Base-by-base conservation (phyloP, 2,888 invertebrate genomes). In the Halocaridina rubra region DNA sequence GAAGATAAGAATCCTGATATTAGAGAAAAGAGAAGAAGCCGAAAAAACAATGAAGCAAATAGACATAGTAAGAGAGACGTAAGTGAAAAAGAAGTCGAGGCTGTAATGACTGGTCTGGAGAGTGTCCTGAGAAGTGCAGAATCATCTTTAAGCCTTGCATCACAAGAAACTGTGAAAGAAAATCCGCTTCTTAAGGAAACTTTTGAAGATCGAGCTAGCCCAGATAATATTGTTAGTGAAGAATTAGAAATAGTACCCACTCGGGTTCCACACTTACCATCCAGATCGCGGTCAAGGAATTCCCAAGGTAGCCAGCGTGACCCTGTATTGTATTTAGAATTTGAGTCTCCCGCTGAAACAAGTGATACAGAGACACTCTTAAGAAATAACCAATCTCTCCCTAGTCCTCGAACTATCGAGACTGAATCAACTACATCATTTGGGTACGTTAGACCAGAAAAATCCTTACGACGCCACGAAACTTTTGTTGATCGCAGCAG, bases 311-410 rank as follows among this genome's bases (percentile, higher is more conserved):
- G 61, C 19, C 61, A 79, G n/a, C 69, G 59, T 57, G 80, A 86
- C 16, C 86, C 88, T 2, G 80, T 86, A 7, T 46, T 81, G 13
- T 76, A 81, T 19, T 46, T 88, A 7, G 86, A 88, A 57, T 61
- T 84, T 59, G 88, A 88, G 19, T 86, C 88, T 2, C 88, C 88
- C 13, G 80, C 88, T 3, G 88, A 88, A 72, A 86, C 88, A 16
- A 86, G 84, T 53, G 88, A 88, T 30, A 86, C 88, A 1, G 88
- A 86, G 22, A 84, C 80, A 27, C 72, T 85, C n/a, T 57, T 64
- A n/a, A 53, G 74, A 2, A 72, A 59, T 22, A 67, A 24, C 53
- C 77, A 80, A 16, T 71, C 80, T 27, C 78, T 67, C n/a, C 71
- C 80, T 10, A 87, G 85, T 64, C 87, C 85, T 13, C 81, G 57